Evolutionary conservation across 1,140 invertebrate genomes (phyloP).

Genomic region (Papilio aristodemus): DNA sequence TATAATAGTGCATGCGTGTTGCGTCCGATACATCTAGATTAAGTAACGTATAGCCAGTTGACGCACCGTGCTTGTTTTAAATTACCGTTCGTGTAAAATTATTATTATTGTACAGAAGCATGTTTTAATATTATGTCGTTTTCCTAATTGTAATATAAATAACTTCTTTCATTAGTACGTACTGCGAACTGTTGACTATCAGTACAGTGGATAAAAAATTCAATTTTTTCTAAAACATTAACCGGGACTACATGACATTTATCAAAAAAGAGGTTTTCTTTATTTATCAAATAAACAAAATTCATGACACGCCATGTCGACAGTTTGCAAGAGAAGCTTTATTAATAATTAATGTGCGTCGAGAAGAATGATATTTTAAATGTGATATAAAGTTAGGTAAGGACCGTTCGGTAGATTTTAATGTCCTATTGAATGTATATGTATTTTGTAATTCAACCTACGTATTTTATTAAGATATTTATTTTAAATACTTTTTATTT

Average conservation of each 20-base stretch:
- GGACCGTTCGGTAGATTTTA: slow-evolving; percentile 41
- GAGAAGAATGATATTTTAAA: slow-evolving; percentile 72
- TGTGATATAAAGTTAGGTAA: slow-evolving; percentile 74
- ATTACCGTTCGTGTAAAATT: slow-evolving; percentile 49
- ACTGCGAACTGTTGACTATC: slow-evolving; percentile 55
- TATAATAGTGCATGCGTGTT: slow-evolving; percentile 75
- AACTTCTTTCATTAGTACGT: slow-evolving; percentile 42
- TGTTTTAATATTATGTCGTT: slow-evolving; percentile 43
- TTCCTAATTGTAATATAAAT: slow-evolving; percentile 35
- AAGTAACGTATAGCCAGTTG: slow-evolving; percentile 57
- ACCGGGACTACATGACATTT: background rate
- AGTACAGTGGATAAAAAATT: background rate
- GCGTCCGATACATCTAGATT: slow-evolving; percentile 66
- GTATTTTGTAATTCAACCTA: slow-evolving; percentile 44
- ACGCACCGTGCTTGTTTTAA: slow-evolving; percentile 63
- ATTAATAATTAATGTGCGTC: slow-evolving; percentile 62
- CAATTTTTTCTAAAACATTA: background rate
- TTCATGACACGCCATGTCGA: slow-evolving; percentile 53
- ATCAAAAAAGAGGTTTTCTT: background rate
- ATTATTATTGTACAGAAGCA: slow-evolving; percentile 59
- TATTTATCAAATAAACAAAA: slow-evolving; percentile 22
- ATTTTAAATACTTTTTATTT: slow-evolving; percentile 60
- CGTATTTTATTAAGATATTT: slow-evolving; percentile 63
- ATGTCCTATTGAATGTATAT: slow-evolving; percentile 45
- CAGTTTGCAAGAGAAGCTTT: slow-evolving; percentile 67